These are phyloP conservation scores for Plecturocebus donacophilus DNA, from an alignment of 2,113 vertebrate species.

Conservation along the genomic window DNA sequence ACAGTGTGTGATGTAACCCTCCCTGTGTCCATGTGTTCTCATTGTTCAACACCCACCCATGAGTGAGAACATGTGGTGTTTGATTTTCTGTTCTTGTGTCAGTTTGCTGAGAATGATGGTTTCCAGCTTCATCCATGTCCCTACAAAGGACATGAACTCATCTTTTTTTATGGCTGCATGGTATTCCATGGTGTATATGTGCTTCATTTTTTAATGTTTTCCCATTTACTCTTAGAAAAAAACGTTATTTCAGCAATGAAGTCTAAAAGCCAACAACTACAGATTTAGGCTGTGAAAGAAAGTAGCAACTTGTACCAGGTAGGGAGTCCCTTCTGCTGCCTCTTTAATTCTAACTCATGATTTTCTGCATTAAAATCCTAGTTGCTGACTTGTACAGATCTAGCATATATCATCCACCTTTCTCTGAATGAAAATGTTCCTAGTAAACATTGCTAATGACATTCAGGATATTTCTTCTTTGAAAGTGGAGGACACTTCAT, in stretches of 20 bases:
- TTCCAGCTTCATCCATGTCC: too few species aligned
- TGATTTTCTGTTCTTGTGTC: too few species aligned
- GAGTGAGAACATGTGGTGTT: too few species aligned
- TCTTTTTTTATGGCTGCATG: too few species aligned
- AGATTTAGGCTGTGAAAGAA: conserved; percentile 79
- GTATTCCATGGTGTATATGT: too few species aligned
- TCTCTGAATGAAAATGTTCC: conserved; percentile 67
- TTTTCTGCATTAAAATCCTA: conserved; percentile 67
- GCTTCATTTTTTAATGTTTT: neutral
- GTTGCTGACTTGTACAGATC: conserved; percentile 74
- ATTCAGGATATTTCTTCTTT: conserved; percentile 80
- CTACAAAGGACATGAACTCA: too few species aligned
- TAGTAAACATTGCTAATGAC: conserved; percentile 76
- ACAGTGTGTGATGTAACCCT: too few species aligned
- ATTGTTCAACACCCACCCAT: too few species aligned
- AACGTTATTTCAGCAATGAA: conserved; percentile 78
- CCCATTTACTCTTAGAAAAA: conserved; percentile 63
- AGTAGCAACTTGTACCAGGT: conserved; percentile 82
- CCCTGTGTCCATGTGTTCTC: too few species aligned
- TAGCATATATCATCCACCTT: conserved; percentile 52
- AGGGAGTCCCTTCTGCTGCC: conserved; percentile 79
- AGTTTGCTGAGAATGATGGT: too few species aligned
- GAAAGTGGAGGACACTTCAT: conserved; percentile 58
- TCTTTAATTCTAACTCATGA: conserved; percentile 78
- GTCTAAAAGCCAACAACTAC: conserved; percentile 75